These are phyloP conservation scores for Pomacea canaliculata DNA, from an alignment of 2,888 invertebrate species.

Conservation along the genomic window DNA sequence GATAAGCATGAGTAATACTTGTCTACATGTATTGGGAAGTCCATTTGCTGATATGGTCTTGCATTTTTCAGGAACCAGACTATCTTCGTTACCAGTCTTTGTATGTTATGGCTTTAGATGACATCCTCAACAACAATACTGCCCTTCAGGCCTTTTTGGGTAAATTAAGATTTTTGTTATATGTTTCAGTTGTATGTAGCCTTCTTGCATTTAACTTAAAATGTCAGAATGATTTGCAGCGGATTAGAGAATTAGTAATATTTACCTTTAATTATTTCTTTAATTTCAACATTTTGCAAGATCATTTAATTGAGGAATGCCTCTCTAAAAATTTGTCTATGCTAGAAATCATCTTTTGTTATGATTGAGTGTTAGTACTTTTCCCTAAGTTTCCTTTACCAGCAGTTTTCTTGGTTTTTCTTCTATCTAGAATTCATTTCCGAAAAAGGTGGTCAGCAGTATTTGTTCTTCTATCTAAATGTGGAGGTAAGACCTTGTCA, in stretches of 20 bases:
- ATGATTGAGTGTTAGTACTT: background rate
- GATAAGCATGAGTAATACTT: too few species aligned
- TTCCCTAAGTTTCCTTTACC: too few species aligned
- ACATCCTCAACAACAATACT: constrained; percentile 82
- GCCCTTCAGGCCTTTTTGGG: constrained; percentile 76
- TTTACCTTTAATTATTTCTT: too few species aligned
- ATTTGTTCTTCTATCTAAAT: constrained; percentile 84
- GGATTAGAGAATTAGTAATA: too few species aligned
- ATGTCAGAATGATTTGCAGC: too few species aligned
- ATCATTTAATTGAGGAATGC: too few species aligned
- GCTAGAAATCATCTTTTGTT: too few species aligned
- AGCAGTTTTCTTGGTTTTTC: background rate
- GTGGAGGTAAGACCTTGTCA: constrained; percentile 75
- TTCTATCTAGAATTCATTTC: constrained; percentile 77
- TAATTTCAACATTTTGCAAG: too few species aligned
- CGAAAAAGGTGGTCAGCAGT: constrained; percentile 78
- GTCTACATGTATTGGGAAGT: too few species aligned
- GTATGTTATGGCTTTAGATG: constrained; percentile 78
- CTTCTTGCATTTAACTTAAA: too few species aligned
- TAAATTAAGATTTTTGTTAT: constrained; percentile 37
- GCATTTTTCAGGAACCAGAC: constrained; percentile 53
- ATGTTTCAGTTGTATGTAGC: background rate
- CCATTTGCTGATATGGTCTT: background rate
- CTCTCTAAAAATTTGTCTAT: too few species aligned
- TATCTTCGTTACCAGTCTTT: constrained; percentile 66